These are phyloP conservation scores for Bubalus kerabau DNA, from an alignment of 2,113 vertebrate species.

Conservation along the genomic window DNA sequence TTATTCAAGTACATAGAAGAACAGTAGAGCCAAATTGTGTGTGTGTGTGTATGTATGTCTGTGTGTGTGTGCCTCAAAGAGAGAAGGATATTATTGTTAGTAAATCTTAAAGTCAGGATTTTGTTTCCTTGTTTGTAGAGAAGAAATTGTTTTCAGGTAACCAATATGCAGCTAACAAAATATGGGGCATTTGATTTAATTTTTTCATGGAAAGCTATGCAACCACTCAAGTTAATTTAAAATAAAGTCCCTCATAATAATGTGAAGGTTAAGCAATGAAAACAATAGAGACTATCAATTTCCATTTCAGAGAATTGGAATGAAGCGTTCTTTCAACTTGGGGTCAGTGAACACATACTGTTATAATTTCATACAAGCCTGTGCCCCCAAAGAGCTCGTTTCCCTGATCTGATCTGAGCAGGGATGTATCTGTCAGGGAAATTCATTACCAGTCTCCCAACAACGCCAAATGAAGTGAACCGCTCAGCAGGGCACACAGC, in stretches of 20 bases:
- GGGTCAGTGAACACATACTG: conserved; percentile 46
- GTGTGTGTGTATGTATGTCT: neutral
- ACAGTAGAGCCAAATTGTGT: neutral
- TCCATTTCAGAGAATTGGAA: conserved; percentile 61
- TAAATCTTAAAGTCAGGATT: neutral
- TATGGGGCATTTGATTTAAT: conserved; percentile 7
- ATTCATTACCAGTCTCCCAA: conserved; percentile 61
- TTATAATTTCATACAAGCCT: conserved; percentile 60
- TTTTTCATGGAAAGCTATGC: conserved; percentile 51
- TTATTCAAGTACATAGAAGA: neutral
- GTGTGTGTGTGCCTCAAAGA: neutral
- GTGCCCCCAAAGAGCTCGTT: conserved; percentile 64
- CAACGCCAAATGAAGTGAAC: conserved; percentile 59
- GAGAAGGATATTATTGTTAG: neutral
- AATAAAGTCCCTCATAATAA: conserved; percentile 48
- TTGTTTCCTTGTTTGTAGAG: neutral
- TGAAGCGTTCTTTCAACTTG: conserved; percentile 60
- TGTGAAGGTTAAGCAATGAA: conserved; percentile 53
- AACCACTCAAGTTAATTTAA: conserved; percentile 56
- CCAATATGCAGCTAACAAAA: conserved; percentile 18
- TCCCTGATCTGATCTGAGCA: conserved; percentile 66
- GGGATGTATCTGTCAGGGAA: conserved; percentile 67
- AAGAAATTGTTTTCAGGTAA: conserved; percentile 44
- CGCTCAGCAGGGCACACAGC: neutral
- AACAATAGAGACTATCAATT: conserved; percentile 62